Evolutionary conservation across 2,888 invertebrate species (phyloP), one percentile per base, ranked within the genome.

Genomic region (Diaperis boleti): DNA sequence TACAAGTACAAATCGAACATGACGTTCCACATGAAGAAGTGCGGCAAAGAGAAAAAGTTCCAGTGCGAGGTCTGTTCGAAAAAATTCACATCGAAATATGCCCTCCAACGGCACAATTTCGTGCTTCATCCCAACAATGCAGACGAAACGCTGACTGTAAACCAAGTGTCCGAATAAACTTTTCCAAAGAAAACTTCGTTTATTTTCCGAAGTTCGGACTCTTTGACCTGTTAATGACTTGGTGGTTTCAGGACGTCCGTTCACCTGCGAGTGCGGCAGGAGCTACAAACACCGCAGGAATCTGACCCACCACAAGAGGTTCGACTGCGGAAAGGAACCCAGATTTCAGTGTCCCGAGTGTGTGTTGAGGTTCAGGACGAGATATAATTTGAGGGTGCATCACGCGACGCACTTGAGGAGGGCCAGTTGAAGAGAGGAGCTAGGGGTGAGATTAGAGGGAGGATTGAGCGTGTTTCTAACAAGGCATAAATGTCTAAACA

Each of bases 211-310:
- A 41, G 17, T 15, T 8, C 7, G 8, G 7, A 14, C 11, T 45
- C n/a, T 45, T 26, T 26, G 1, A 8, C 26, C 6, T 6, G 6
- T 3, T 17, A 10, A 29, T 47, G 29, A 49, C 33, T 17, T 10
- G 10, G 29, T 10, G 11, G 18, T 59, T 59, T 59, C 41, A 59
- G 59, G 59, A 2, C 47, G 59, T 1, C 59, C 59, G 3, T 52
- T 42, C 17, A 37, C 33, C 5, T 60, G 59, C 26, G 59, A 52
- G 67, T 92, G 92, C 78, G 88, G 89, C 59, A 92, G 91, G 82
- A 86, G 86, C 61, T 93, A 92, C 84, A 88, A 87, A 78, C 86
- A 87, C 79, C 88, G 88, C 74, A 87, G 88, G 64, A 89, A 89
- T 15, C 59, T 62, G 13, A n/a, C 31, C 15, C 50, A 55, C 4